A percentile compares a stretch with the other conserved stretches of the same genome.
Evolutionary conservation across 2,113 vertebrate genomes (phyloP).

Genomic region (Zosterops hypoxanthus): DNA sequence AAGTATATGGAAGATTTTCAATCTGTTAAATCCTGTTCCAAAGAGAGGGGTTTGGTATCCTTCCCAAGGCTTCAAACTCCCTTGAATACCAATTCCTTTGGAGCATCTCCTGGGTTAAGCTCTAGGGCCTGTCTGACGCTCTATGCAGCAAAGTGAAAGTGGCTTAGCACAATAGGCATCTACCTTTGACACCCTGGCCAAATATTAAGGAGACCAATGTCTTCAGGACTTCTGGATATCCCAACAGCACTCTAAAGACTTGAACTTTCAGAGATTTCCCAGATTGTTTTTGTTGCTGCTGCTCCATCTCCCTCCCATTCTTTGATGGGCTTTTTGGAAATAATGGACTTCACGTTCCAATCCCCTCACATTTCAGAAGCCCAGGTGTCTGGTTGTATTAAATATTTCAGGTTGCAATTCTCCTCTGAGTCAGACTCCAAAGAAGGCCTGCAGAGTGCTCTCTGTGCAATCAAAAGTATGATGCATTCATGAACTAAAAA

Average conservation of each 20-base stretch:
- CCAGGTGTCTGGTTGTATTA: background rate
- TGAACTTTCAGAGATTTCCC: background rate
- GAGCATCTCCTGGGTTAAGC: background rate
- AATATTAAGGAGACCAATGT: background rate
- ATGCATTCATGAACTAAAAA: background rate
- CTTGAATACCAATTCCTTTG: constrained; percentile 40
- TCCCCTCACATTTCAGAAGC: background rate
- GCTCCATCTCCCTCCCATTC: background rate
- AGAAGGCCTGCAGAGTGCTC: background rate
- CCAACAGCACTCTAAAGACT: background rate
- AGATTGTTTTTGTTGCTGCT: background rate
- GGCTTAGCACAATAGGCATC: background rate
- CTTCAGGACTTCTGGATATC: background rate
- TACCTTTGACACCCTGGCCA: background rate
- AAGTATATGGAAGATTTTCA: constrained; percentile 20
- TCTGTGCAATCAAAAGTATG: background rate
- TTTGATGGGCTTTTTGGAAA: background rate
- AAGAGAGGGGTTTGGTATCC: background rate
- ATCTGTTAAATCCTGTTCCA: constrained; percentile 6
- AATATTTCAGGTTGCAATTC: background rate
- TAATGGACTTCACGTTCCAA: background rate
- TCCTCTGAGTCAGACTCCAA: background rate
- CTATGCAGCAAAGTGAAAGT: background rate
- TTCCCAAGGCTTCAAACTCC: constrained; percentile 16
- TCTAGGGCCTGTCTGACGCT: background rate